phyloP scores from a whole-genome alignment of 2,888 invertebrate genomes.

The Parnassius smintheus region DNA sequence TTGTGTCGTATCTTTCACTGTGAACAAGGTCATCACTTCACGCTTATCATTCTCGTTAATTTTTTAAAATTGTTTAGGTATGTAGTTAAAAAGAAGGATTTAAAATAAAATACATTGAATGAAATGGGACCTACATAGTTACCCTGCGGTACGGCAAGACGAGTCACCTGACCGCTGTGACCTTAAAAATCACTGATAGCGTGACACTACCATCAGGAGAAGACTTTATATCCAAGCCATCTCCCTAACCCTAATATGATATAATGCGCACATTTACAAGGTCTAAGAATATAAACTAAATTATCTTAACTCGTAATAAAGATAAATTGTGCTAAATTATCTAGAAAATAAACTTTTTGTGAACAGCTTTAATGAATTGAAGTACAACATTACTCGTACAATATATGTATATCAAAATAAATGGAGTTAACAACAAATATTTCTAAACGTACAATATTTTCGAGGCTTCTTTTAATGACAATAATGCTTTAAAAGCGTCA shows the following conservation, averaged over 20 bases:
- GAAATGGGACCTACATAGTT: neutral
- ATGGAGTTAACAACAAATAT: constrained; percentile 20
- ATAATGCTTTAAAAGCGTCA: constrained; percentile 28
- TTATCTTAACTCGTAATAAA: constrained; percentile 9
- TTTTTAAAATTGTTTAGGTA: too few relatives aligned
- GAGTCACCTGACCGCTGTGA: neutral
- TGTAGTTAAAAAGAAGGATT: too few relatives aligned
- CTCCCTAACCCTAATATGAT: constrained; percentile 5
- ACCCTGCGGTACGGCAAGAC: neutral
- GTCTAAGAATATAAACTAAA: neutral
- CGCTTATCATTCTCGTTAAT: too few relatives aligned
- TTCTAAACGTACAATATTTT: constrained; percentile 13
- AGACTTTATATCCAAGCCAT: neutral
- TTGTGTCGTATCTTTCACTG: too few relatives aligned
- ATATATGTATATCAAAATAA: constrained; percentile 28
- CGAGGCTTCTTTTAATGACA: constrained; percentile 2
- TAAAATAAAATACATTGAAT: neutral
- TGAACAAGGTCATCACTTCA: too few relatives aligned
- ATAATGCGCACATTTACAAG: neutral
- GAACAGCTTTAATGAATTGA: constrained; percentile 3
- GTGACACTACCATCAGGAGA: neutral
- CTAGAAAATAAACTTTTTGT: constrained; percentile 8
- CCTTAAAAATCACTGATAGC: constrained; percentile 4
- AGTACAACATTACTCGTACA: constrained; percentile 10
- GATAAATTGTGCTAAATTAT: constrained; percentile 2